Base-by-base conservation (phyloP, 2,888 invertebrate species). In the Psylliodes chrysocephalus region DNA sequence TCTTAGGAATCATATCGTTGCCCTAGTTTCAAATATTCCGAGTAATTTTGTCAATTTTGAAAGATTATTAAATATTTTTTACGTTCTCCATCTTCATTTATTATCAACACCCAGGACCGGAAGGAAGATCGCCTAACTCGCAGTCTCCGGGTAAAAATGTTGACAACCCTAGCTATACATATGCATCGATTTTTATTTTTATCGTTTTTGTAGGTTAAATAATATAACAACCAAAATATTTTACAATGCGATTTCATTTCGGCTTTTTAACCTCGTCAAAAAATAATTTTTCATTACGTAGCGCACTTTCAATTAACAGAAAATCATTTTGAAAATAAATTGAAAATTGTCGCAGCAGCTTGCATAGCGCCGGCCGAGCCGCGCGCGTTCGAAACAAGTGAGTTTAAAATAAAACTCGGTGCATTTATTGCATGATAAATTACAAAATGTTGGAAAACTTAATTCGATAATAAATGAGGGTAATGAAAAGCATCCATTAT, bases 401-500 rank as follows among this genome's bases (percentile, higher is more conserved):
- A 49, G 40, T 59, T 59, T 59, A 40, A 59, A 59, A 59, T 59
- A 59, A 59, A 59, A 59, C 40, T 59, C 49, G 49, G 47, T 35
- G 57, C 57, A 57, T 70, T 71, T 69, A 72, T 71, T 59, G 68
- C 67, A 69, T 72, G 72, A 72, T 70, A 71, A 72, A 72, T 72
- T 59, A 47, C 63, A 66, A 64, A 67, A 57, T 62, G 60, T 63
- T 52, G 64, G 64, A 69, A 66, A 69, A 69, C 69, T 66, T 64
- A 69, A 69, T 69, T 63, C 69, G 64, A 64, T 69, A 69, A 66
- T 64, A 60, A 66, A 69, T 66, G 64, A 64, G 61, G 57, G 62
- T 60, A 63, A 69, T 69, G 69, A 64, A 69, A 66, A 55, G 66
- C 63, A 66, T 68, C 60, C 63, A 68, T 68, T 63, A 64, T 57